phyloP scores from a whole-genome alignment of 2,113 vertebrate genomes.

The Elaphurus davidianus region DNA sequence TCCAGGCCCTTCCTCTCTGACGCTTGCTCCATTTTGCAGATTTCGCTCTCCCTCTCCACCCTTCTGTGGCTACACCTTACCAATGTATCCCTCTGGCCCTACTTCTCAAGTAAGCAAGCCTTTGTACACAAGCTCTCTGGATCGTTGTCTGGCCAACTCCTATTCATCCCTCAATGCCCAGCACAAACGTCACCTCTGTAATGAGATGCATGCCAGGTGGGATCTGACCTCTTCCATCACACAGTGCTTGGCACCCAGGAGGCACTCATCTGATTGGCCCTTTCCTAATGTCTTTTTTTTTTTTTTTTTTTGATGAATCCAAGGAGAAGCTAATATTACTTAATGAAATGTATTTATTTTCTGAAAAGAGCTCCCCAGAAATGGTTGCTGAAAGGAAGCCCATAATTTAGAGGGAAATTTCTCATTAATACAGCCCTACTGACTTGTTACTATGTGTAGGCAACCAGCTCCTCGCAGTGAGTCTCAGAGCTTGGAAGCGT shows the following conservation, averaged over 20 bases:
- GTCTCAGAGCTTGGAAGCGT: neutral
- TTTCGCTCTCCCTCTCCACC: too few relatives aligned
- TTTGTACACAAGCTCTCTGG: neutral
- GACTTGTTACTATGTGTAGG: neutral
- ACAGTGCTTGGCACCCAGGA: rapidly evolving
- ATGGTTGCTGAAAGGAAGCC: neutral
- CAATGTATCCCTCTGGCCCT: neutral
- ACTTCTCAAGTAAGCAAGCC: neutral
- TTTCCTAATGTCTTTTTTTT: neutral
- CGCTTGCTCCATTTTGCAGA: rapidly evolving
- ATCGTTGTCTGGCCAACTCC: neutral
- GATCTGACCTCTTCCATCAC: rapidly evolving
- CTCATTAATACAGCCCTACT: neutral
- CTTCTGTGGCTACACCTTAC: neutral
- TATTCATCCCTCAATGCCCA: neutral
- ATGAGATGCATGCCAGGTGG: neutral
- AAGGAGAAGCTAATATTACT: neutral
- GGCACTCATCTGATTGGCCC: neutral
- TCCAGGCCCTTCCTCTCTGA: neutral
- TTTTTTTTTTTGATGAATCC: neutral
- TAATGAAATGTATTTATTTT: neutral
- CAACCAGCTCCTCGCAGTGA: neutral
- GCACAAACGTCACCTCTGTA: neutral
- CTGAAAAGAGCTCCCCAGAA: neutral
- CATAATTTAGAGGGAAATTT: neutral